A percentile compares a stretch with the other conserved stretches of the same genome.
These are phyloP conservation scores for Drymodes brunneopygia DNA, from an alignment of 2,113 vertebrate genomes.

Conservation along the genomic window DNA sequence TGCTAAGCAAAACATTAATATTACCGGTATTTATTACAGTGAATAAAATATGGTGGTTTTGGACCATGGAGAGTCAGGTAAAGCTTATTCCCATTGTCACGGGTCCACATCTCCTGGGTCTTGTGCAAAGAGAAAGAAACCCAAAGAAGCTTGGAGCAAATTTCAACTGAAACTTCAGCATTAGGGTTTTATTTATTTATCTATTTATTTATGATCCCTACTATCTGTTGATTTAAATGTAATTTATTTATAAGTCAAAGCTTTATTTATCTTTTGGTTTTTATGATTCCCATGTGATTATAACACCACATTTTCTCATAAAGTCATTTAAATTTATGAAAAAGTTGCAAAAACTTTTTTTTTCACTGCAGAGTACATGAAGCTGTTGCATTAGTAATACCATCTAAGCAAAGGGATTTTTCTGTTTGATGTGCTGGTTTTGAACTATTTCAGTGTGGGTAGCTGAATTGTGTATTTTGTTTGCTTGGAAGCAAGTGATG, in stretches of 20 bases:
- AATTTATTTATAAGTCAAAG: neutral
- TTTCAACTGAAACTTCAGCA: neutral
- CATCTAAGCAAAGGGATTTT: neutral
- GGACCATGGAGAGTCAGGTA: neutral
- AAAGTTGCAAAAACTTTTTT: neutral
- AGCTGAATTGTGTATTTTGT: neutral
- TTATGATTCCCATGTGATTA: neutral
- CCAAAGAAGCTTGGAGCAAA: neutral
- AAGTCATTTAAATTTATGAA: neutral
- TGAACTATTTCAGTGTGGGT: neutral
- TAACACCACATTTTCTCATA: neutral
- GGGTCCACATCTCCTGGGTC: neutral
- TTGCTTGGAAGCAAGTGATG: neutral
- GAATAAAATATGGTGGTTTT: neutral
- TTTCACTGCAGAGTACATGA: neutral
- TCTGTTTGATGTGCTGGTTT: neutral
- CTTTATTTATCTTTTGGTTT: neutral
- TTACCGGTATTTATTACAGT: neutral
- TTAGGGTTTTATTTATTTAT: neutral
- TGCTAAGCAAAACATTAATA: conserved; percentile 5
- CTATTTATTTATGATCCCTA: neutral
- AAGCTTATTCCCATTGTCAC: neutral
- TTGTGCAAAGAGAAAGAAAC: neutral
- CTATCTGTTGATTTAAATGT: conserved; percentile 6
- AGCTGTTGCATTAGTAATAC: neutral